Conservation (phyloP, 2,888 invertebrate genomes). For the Eilema caniola region DNA sequence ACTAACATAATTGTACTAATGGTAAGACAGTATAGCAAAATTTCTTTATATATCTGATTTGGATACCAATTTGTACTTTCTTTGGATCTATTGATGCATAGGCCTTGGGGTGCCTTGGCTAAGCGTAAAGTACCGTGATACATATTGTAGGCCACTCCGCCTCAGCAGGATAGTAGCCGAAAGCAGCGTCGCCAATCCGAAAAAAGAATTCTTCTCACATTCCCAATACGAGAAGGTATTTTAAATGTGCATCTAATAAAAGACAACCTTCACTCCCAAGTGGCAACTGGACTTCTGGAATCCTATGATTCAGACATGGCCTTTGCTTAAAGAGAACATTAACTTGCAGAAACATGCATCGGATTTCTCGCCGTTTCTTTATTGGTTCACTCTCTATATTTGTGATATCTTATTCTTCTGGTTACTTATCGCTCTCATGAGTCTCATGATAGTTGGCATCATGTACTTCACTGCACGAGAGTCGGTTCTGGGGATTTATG, state of each 20-base stretch:
- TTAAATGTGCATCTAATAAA: neutral
- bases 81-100: no score
- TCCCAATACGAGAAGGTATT: neutral
- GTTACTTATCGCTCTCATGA: slow-evolving; percentile 65
- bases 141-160: no score
- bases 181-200: neutral
- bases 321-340: neutral
- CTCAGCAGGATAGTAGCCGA: no score
- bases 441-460: slow-evolving; percentile 55
- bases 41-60: no score
- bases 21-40: no score
- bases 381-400: slow-evolving; percentile 72
- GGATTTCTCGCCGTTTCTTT: slow-evolving; percentile 72
- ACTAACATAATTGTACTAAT: no score
- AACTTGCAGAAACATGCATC: slow-evolving; percentile 65
- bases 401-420: slow-evolving; percentile 71
- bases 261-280: neutral
- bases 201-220: neutral
- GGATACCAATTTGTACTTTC: no score
- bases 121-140: no score
- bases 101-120: no score
- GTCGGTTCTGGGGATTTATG: slow-evolving; percentile 57
- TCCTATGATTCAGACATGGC: neutral
- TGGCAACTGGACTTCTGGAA: neutral
- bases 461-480: slow-evolving; percentile 59